Conservation (phyloP, 2,113 vertebrate genomes). For the Rhodinocichla rosea region DNA sequence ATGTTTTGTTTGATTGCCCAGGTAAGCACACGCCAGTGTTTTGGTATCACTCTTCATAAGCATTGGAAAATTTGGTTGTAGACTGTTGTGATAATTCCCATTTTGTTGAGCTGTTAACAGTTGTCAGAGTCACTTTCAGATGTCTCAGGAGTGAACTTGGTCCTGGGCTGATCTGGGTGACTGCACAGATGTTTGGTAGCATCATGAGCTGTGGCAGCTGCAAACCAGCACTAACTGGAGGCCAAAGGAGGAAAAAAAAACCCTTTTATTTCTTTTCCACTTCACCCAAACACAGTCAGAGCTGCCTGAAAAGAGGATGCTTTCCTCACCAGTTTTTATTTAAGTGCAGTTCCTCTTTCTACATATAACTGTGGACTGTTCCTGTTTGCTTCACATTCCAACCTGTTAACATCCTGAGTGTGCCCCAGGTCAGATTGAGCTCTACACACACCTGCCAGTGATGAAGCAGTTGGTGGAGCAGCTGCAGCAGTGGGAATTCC, state of each 20-base stretch:
- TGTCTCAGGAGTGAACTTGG: background rate
- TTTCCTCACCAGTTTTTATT: background rate
- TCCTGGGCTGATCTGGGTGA: background rate
- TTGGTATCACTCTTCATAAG: rapidly evolving
- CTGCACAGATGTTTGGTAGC: background rate
- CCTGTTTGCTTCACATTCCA: background rate
- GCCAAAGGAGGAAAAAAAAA: rapidly evolving
- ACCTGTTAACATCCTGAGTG: background rate
- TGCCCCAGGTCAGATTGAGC: conserved; percentile 91
- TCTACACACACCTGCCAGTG: conserved; percentile 96
- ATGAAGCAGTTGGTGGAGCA: conserved; percentile 96
- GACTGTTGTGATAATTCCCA: rapidly evolving
- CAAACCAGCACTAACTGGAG: background rate
- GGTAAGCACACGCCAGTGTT: conserved; percentile 55
- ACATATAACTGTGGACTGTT: background rate
- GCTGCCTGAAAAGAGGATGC: background rate
- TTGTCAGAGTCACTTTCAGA: background rate
- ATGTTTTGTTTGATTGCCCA: conserved; percentile 95
- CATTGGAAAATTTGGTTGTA: rapidly evolving
- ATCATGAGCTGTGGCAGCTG: background rate
- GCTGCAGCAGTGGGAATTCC: conserved; percentile 97
- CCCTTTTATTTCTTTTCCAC: background rate
- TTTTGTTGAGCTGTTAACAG: background rate
- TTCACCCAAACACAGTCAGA: background rate
- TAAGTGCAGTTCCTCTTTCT: background rate